A percentile compares a stretch with the other conserved stretches of the same genome.
phyloP scores from a whole-genome alignment of 2,797 vertebrate genomes.

The Halcyon smyrnensis region DNA sequence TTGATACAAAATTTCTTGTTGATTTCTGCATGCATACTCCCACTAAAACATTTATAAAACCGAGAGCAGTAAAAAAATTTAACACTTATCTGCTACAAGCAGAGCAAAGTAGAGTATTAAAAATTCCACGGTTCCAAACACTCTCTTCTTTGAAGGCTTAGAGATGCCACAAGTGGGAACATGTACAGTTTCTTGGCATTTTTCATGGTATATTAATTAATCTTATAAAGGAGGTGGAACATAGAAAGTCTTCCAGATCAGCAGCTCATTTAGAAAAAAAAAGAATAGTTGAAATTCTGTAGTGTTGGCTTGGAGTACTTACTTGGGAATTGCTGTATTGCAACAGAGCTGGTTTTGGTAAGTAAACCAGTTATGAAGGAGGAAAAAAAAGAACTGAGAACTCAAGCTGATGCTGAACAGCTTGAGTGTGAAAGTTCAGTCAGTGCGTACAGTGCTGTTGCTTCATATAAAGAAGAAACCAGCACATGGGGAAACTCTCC shows the following conservation, averaged over 20 bases:
- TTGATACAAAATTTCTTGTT: not conserved
- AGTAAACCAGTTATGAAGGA: constrained; percentile 12
- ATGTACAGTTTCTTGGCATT: not conserved
- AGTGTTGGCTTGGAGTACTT: not conserved
- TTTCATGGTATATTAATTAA: not conserved
- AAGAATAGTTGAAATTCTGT: not conserved
- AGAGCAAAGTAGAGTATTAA: not conserved
- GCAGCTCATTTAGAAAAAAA: not conserved
- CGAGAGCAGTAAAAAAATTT: not conserved
- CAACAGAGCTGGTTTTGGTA: not conserved
- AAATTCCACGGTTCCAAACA: not conserved
- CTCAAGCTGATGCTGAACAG: constrained; percentile 56
- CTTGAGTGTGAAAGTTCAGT: constrained; percentile 12
- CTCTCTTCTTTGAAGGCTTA: not conserved
- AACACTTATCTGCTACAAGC: not conserved
- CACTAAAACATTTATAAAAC: not conserved
- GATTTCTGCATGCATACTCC: not conserved
- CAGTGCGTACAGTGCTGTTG: not conserved
- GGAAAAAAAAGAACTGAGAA: constrained; percentile 11
- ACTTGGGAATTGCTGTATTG: not conserved
- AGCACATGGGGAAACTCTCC: constrained; percentile 11
- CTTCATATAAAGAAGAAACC: constrained; percentile 46
- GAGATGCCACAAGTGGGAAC: not conserved
- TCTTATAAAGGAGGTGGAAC: not conserved
- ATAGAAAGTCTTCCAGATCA: not conserved